Evolutionary conservation across 2,797 vertebrate genomes (phyloP).

Genomic region (Centropyge bicolor): DNA sequence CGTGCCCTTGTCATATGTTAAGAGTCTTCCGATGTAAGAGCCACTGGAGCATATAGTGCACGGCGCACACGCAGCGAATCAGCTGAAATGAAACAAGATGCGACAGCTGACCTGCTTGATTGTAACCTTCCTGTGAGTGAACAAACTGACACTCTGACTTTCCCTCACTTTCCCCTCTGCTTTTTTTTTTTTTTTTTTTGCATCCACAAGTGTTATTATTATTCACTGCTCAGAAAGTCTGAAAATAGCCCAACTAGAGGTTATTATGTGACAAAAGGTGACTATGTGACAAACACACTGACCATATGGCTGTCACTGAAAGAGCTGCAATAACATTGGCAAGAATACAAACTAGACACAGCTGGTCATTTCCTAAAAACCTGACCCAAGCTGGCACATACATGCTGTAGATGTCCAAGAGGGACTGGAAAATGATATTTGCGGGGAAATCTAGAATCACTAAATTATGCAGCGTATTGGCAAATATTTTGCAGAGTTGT

Average conservation of each 20-base stretch:
- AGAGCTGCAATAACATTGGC: constrained; percentile 57
- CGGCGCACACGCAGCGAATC: background rate
- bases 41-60: background rate
- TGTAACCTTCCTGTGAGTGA: constrained; percentile 28
- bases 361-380: constrained; percentile 51
- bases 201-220: constrained; percentile 22
- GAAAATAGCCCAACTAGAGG: constrained; percentile 59
- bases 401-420: background rate
- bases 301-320: constrained; percentile 75
- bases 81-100: background rate
- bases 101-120: constrained; percentile 17
- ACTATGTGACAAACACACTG: constrained; percentile 51
- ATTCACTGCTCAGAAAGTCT: constrained; percentile 42
- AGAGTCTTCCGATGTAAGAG: background rate
- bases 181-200: no score
- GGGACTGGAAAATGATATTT: constrained; percentile 1
- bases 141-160: constrained; percentile 30
- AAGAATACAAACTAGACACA: constrained; percentile 54
- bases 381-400: constrained; percentile 20
- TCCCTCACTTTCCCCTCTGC: constrained; percentile 27
- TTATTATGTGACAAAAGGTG: constrained; percentile 64
- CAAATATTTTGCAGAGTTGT: background rate
- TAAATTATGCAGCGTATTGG: background rate
- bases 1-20: constrained; percentile 10
- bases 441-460: background rate